Conservation (phyloP, 2,113 vertebrate species). For the Tragelaphus imberbis region DNA sequence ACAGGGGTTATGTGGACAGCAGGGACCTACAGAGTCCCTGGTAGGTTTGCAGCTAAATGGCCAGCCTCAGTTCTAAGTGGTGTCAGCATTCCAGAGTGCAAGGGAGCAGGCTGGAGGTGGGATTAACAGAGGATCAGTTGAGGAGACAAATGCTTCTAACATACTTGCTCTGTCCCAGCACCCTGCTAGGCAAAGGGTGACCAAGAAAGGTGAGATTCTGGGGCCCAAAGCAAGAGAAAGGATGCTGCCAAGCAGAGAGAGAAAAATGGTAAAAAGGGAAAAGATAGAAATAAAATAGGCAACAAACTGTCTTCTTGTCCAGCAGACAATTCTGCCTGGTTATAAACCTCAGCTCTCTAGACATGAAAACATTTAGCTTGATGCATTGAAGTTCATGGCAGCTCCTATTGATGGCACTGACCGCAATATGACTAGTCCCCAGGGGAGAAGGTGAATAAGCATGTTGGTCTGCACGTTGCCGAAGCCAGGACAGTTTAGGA, state of each 20-base stretch:
- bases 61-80: too few species aligned
- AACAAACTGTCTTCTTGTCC: background rate
- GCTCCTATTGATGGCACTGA: background rate
- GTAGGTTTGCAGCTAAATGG: background rate
- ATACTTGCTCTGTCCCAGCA: background rate
- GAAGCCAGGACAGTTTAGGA: background rate
- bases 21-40: accelerated
- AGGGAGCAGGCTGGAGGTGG: background rate
- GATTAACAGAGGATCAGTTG: accelerated
- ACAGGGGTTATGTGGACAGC: too few species aligned
- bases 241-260: background rate
- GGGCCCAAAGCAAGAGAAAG: background rate
- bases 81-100: background rate
- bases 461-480: background rate
- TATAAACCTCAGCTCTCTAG: background rate
- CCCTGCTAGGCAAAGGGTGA: background rate
- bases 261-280: background rate
- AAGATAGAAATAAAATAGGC: background rate
- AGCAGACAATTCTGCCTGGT: background rate
- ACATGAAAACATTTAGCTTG: background rate
- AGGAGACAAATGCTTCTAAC: too few species aligned
- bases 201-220: too few species aligned
- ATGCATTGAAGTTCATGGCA: background rate
- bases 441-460: too few species aligned
- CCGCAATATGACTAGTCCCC: accelerated